Percentiles rank a stretch among this genome's conserved stretches.
Conservation (phyloP, 2,797 vertebrate genomes). For the Pangasius sanitwongsei region DNA sequence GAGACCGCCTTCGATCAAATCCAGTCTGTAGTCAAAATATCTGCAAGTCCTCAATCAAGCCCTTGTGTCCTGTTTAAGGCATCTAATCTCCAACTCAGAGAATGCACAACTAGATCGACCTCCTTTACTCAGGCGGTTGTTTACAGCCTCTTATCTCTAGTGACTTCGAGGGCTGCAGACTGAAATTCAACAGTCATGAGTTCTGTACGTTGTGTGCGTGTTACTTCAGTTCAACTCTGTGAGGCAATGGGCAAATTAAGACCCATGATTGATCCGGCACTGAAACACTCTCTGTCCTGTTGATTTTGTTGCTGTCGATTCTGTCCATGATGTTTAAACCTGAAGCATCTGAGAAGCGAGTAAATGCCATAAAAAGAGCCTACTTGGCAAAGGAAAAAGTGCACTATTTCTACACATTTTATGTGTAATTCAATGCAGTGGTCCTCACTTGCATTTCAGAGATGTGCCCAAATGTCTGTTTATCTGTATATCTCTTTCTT, state of each 20-base stretch:
- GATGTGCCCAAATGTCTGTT: constrained; percentile 55
- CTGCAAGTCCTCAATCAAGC: constrained; percentile 51
- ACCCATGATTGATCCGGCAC: constrained; percentile 50
- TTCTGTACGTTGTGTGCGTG: constrained; percentile 21
- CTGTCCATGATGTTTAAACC: constrained; percentile 39
- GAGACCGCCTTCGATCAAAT: constrained; percentile 63
- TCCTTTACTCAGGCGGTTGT: constrained; percentile 15
- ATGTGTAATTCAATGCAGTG: constrained; percentile 55
- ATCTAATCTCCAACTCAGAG: constrained; percentile 44
- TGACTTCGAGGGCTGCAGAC: constrained; percentile 27
- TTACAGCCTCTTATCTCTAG: constrained; percentile 24
- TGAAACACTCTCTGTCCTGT: constrained; percentile 68
- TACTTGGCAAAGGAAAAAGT: constrained; percentile 49
- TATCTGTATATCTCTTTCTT: constrained; percentile 17
- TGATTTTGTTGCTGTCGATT: constrained; percentile 46
- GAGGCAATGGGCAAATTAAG: constrained; percentile 19
- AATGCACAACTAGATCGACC: constrained; percentile 48
- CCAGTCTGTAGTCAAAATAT: constrained; percentile 61
- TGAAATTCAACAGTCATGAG: constrained; percentile 24
- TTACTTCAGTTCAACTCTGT: background rate
- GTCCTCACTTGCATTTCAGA: constrained; percentile 69
- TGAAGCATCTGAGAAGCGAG: constrained; percentile 49
- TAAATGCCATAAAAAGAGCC: constrained; percentile 66
- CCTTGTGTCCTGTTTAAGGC: constrained; percentile 31
- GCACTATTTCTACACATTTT: constrained; percentile 65